Base-by-base conservation (phyloP, 2,113 vertebrate species). In the Hippoglossus stenolepis region DNA sequence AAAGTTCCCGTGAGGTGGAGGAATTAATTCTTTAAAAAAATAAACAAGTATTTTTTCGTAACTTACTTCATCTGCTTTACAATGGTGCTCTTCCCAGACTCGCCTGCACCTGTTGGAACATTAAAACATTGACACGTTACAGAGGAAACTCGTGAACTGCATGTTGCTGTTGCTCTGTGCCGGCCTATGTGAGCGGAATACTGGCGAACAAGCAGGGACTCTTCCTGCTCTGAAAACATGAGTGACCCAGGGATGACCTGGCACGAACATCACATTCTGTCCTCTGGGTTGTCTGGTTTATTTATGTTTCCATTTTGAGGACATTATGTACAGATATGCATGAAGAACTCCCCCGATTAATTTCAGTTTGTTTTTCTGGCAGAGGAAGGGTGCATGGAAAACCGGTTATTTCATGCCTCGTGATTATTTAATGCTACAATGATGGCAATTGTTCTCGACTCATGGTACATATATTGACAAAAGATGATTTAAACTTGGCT, bases 41-140 rank as follows among this genome's bases (percentile, higher is more conserved):
- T 13, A 3, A 13, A 13, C 12, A 43, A 31, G 6, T 43, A 43
- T 12, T 56, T 56, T 56, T 62, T 73, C 58, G 56, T 61, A 65
- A 96, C 97, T 97, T 91, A 99, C 97, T 99, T 99, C 97, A 99
- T 99, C 93, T 98, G 97, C 94, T 99, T 99, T 83, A 99, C 97
- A 0, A 99, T 99, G 89, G 97, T 99, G 93, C 97, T 99, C 93
- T 99, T 99, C 64, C 97, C 97, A 6, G 97, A 99, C 87, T 99
- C 97, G 0, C 97, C 97, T 0, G 97, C 97, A 95, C 97, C 97
- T 99, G 93, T 1, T 1, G 85, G 88, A 91, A 95, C 82, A 91
- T 73, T 40, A 43, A 77, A 85, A 80, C 70, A 4, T 53, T 40
- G 10, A 70, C 54, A 11, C 60, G 72, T 90, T 79, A 77, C 8